Conservation (phyloP, 2,888 invertebrate species). For the Orthonychiurus folsomi region DNA sequence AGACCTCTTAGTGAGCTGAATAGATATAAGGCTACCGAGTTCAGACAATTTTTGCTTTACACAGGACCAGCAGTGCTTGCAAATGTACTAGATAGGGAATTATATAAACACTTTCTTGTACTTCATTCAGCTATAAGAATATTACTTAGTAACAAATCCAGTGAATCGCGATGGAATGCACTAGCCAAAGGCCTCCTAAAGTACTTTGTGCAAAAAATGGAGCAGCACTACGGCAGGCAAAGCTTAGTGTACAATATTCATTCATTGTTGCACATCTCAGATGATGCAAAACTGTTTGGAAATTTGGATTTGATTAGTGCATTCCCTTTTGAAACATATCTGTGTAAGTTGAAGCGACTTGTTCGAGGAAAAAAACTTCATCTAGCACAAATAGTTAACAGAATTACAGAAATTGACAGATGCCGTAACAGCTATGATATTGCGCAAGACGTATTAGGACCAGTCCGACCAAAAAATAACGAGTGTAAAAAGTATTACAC, state of each 20-base stretch:
- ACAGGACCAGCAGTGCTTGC: constrained; percentile 35
- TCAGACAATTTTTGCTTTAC: constrained; percentile 34
- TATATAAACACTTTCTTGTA: constrained; percentile 16
- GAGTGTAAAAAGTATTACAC: too few species aligned
- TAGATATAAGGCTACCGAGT: constrained; percentile 39
- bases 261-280: constrained; percentile 42
- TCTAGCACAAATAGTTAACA: neutral
- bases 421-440: too few species aligned
- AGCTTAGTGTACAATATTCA: constrained; percentile 43
- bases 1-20: constrained; percentile 31
- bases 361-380: neutral
- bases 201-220: constrained; percentile 31
- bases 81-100: constrained; percentile 13
- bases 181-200: constrained; percentile 33
- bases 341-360: neutral
- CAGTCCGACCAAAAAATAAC: too few species aligned
- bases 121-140: constrained; percentile 9
- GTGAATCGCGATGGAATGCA: constrained; percentile 14
- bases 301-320: constrained; percentile 20
- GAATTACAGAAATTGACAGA: neutral
- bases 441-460: too few species aligned
- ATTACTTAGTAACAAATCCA: neutral
- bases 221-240: constrained; percentile 23
- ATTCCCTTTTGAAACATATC: neutral
- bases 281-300: constrained; percentile 42